Percentiles rank a stretch among this genome's conserved stretches.
These are phyloP conservation scores for Tauraco hartlaubi DNA, from an alignment of 2,797 vertebrate species.

Conservation along the genomic window DNA sequence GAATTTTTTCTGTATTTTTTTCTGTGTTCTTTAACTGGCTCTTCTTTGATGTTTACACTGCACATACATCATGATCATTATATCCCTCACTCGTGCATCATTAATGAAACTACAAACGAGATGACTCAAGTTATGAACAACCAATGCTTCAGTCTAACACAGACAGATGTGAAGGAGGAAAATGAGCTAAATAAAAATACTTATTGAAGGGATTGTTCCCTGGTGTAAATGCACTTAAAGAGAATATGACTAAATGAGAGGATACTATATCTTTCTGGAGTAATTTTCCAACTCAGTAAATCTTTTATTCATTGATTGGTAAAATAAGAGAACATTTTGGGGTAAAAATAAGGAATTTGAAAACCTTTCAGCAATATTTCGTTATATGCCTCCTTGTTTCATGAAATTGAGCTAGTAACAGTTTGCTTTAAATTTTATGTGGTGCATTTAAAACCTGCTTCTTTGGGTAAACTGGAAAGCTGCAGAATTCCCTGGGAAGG, in stretches of 20 bases:
- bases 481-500: neutral
- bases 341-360: neutral
- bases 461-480: neutral
- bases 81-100: neutral
- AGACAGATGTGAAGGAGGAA: conserved; percentile 15
- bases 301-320: neutral
- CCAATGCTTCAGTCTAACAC: neutral
- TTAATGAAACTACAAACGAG: conserved; percentile 53
- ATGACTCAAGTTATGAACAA: conserved; percentile 26
- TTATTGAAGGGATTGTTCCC: conserved; percentile 35
- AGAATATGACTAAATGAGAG: neutral
- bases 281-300: neutral
- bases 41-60: conserved; percentile 68
- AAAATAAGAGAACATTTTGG: neutral
- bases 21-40: conserved; percentile 47
- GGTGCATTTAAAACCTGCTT: neutral
- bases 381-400: neutral
- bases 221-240: neutral
- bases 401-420: neutral
- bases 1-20: neutral
- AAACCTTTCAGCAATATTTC: neutral
- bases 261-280: neutral
- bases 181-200: conserved; percentile 52
- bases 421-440: neutral
- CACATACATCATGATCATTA: conserved; percentile 46